phyloP scores from a whole-genome alignment of 2,797 vertebrate species.

The Holocentrus rufus region DNA sequence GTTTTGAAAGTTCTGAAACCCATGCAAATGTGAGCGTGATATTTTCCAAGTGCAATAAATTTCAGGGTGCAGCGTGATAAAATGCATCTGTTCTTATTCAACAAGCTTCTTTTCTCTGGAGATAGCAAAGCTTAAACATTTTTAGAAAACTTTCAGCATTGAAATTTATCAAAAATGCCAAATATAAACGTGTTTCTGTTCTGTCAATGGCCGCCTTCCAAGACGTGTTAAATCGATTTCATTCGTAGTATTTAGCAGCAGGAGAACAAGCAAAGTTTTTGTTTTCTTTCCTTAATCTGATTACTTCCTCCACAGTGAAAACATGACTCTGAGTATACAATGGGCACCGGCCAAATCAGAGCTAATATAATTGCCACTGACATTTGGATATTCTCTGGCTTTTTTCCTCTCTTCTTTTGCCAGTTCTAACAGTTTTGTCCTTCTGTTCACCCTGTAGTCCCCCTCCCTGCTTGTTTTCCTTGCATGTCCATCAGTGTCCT shows the following conservation, averaged over 20 bases:
- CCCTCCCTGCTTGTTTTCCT: background rate
- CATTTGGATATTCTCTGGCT: background rate
- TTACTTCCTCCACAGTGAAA: background rate
- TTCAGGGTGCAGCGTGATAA: no score
- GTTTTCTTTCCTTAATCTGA: background rate
- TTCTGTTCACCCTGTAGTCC: background rate
- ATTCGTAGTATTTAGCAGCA: no score
- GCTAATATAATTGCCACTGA: background rate
- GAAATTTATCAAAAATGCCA: background rate
- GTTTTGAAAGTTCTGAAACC: no score
- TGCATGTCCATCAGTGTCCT: slow-evolving; percentile 3
- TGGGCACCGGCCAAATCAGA: background rate
- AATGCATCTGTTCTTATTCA: no score
- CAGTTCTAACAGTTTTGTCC: background rate
- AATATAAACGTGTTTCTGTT: background rate
- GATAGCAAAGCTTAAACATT: no score
- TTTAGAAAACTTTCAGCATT: background rate
- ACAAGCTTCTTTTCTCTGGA: no score
- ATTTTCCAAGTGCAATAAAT: no score
- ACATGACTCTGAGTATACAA: background rate
- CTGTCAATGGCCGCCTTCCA: background rate
- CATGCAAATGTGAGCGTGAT: no score
- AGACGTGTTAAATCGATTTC: no score
- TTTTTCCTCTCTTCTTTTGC: background rate
- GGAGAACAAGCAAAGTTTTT: no score